Conservation (phyloP, 2,888 invertebrate species). For the Pantelozetes paolii region DNA sequence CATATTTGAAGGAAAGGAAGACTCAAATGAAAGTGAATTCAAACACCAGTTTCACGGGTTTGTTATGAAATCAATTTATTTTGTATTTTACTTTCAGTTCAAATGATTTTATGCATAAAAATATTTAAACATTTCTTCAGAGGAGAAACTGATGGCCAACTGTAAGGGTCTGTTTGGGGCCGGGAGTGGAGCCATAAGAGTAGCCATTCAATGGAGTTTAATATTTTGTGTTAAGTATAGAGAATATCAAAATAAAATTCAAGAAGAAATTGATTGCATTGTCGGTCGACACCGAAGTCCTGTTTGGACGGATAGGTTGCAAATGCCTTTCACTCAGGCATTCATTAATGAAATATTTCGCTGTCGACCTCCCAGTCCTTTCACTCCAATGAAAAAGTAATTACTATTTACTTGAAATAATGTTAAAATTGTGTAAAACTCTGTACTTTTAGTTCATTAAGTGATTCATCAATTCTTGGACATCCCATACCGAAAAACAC, state of each 20-base stretch:
- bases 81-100: no score
- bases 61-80: not conserved
- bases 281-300: constrained; percentile 60
- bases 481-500: constrained; percentile 46
- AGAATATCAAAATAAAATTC: constrained; percentile 59
- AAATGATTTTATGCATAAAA: no score
- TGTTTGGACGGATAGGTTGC: constrained; percentile 59
- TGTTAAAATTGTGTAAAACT: not conserved
- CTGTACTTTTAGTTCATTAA: constrained; percentile 40
- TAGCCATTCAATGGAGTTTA: constrained; percentile 52
- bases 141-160: constrained; percentile 46
- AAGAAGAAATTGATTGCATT: constrained; percentile 61
- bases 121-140: constrained; percentile 34
- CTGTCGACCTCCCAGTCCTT: constrained; percentile 59
- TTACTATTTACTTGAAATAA: no score
- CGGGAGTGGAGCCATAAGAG: constrained; percentile 46
- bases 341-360: constrained; percentile 71
- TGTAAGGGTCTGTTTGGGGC: constrained; percentile 47
- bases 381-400: constrained; percentile 47
- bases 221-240: constrained; percentile 60
- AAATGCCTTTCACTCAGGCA: constrained; percentile 75
- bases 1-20: not conserved
- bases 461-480: constrained; percentile 43
- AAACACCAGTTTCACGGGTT: not conserved
- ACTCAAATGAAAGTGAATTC: not conserved